Evolutionary conservation across 2,797 vertebrate genomes (phyloP).

Genomic region (Manis crassicaudata): DNA sequence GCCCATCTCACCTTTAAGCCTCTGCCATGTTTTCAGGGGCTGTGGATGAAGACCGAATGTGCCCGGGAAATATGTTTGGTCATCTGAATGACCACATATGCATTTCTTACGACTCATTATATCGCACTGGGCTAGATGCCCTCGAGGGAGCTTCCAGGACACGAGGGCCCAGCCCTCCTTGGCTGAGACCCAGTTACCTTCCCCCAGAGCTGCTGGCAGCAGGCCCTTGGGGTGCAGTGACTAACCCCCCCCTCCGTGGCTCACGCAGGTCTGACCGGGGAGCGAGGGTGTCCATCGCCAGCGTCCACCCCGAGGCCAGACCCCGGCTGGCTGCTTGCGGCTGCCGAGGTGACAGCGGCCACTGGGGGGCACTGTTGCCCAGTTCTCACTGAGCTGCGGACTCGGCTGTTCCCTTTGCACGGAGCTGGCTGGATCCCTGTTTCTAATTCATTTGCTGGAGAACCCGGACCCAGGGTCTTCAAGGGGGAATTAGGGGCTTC

Average conservation of each 20-base stretch:
- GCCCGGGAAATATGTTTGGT: too few species aligned
- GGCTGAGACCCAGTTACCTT: background rate
- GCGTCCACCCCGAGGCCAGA: rapidly evolving
- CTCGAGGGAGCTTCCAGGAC: background rate
- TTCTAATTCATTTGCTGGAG: background rate
- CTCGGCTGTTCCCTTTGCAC: rapidly evolving
- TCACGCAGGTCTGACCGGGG: rapidly evolving
- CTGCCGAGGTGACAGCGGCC: rapidly evolving
- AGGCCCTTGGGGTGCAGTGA: rapidly evolving
- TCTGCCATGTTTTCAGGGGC: too few species aligned
- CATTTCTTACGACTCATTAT: too few species aligned
- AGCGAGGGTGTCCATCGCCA: rapidly evolving
- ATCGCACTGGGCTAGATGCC: too few species aligned
- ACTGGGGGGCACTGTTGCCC: constrained; percentile 73
- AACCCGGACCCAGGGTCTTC: rapidly evolving
- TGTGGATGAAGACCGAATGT: too few species aligned
- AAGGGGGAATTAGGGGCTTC: rapidly evolving
- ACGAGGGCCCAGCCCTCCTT: rapidly evolving
- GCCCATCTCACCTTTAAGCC: too few species aligned
- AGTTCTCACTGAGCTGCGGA: background rate
- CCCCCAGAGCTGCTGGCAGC: rapidly evolving
- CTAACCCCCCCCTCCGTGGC: rapidly evolving
- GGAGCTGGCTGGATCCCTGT: rapidly evolving
- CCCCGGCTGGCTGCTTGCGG: rapidly evolving
- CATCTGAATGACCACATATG: too few species aligned